These are phyloP conservation scores for Halictus quadricinctus DNA, from an alignment of 2,888 invertebrate genomes.

Conservation along the genomic window DNA sequence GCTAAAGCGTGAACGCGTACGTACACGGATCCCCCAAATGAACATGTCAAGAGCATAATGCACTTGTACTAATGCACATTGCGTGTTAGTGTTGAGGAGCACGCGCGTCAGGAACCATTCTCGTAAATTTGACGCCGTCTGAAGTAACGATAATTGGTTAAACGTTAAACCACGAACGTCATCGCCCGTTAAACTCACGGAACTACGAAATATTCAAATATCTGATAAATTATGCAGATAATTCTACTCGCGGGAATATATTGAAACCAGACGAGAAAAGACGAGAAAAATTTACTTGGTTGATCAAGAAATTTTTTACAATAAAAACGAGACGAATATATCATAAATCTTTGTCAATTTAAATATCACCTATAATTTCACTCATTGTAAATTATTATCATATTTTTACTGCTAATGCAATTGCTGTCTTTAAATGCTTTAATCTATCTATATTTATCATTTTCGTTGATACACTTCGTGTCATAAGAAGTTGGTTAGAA, in stretches of 20 bases:
- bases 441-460: no score
- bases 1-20: constrained; percentile 42
- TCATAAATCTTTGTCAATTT: no score
- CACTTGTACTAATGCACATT: constrained; percentile 64
- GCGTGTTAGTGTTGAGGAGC: constrained; percentile 52
- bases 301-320: background rate
- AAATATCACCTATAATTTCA: no score
- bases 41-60: constrained; percentile 68
- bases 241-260: background rate
- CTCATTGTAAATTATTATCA: no score
- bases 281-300: background rate
- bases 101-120: constrained; percentile 30
- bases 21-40: constrained; percentile 59
- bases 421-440: no score
- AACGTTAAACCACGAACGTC: constrained; percentile 1
- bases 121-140: constrained; percentile 35
- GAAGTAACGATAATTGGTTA: constrained; percentile 24
- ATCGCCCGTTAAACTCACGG: background rate
- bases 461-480: no score
- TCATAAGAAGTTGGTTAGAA: no score
- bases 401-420: no score
- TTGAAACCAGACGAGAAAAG: background rate
- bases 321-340: background rate
- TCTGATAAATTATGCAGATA: background rate
- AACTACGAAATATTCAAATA: background rate